Conservation (phyloP, 2,113 vertebrate genomes). For the Petromus typicus region DNA sequence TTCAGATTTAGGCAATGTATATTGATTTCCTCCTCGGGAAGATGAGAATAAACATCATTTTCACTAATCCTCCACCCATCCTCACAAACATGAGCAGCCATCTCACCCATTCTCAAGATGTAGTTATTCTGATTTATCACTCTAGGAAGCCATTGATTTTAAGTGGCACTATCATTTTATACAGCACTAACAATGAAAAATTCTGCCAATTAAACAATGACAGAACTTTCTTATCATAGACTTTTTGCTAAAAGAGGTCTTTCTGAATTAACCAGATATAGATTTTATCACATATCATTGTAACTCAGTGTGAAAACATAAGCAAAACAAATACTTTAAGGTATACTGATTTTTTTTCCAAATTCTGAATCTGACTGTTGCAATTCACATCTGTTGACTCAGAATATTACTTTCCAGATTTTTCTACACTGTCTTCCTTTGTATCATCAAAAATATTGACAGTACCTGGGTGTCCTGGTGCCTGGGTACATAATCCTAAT, state of each 20-base stretch:
- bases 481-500: not conserved
- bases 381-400: not conserved
- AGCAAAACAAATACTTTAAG: slow-evolving; percentile 24
- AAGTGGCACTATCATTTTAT: slow-evolving; percentile 29
- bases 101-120: not conserved
- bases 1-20: not conserved
- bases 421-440: not conserved
- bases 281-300: slow-evolving; percentile 24
- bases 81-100: not conserved
- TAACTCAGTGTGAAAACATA: slow-evolving; percentile 14
- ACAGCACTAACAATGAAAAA: slow-evolving; percentile 53
- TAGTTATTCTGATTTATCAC: not conserved
- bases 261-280: not conserved
- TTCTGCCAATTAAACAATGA: slow-evolving; percentile 36
- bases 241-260: not conserved
- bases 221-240: slow-evolving; percentile 11
- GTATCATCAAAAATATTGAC: not conserved
- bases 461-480: not conserved
- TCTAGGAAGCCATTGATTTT: not conserved
- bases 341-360: not conserved
- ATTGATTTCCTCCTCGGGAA: slow-evolving; percentile 31
- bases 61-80: not conserved
- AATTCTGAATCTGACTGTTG: not conserved
- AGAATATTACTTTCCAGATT: not conserved
- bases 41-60: slow-evolving; percentile 20